These are phyloP conservation scores for Plebejus anna DNA, from an alignment of 2,888 invertebrate genomes.

Conservation along the genomic window DNA sequence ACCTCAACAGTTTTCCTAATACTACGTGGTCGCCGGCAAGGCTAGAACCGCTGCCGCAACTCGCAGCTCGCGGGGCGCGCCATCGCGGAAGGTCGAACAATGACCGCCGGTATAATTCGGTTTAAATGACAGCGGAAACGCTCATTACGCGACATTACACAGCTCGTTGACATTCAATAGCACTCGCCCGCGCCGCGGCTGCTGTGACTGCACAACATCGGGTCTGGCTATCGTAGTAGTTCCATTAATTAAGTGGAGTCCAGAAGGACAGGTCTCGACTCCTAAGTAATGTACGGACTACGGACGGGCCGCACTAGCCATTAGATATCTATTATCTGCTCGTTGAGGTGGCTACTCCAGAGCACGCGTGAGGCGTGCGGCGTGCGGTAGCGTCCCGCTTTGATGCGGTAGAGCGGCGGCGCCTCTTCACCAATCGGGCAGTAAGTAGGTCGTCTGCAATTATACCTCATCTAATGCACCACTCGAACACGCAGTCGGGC, in stretches of 20 bases:
- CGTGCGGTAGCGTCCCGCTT: constrained; percentile 3
- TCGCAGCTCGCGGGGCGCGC: background rate
- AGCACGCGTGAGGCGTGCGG: background rate
- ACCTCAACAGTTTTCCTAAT: background rate
- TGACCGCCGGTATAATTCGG: background rate
- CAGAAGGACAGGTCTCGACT: background rate
- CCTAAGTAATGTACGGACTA: background rate
- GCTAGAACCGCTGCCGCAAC: background rate
- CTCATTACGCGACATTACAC: background rate
- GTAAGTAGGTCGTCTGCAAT: constrained; percentile 17
- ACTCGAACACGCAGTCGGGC: background rate
- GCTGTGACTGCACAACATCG: background rate
- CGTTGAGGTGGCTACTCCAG: background rate
- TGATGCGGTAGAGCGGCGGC: background rate
- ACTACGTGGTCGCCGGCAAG: background rate
- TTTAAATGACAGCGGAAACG: background rate
- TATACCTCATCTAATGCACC: constrained; percentile 15
- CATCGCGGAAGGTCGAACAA: constrained; percentile 15
- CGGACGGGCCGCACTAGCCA: background rate
- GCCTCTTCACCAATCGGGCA: background rate
- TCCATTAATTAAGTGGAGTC: background rate
- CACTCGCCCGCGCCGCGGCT: background rate
- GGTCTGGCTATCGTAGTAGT: background rate
- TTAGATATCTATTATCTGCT: background rate
- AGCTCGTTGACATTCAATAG: background rate